Conservation (phyloP, 2,797 vertebrate species). For the Lerista edwardsae region DNA sequence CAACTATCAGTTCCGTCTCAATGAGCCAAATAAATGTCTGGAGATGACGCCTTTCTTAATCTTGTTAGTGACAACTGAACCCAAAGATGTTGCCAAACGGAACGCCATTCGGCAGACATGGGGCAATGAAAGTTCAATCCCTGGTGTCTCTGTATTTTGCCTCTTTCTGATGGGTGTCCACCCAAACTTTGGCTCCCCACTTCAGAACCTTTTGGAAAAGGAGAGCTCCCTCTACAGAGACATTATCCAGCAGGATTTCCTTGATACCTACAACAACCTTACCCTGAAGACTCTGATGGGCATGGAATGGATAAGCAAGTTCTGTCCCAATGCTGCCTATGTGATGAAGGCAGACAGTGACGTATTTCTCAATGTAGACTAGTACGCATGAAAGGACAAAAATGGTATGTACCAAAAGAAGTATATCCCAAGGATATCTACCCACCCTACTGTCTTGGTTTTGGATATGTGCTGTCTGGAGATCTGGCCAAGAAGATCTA, state of each 20-base stretch:
- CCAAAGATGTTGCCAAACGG: slow-evolving; percentile 37
- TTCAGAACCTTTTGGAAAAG: background rate
- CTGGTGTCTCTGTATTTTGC: slow-evolving; percentile 65
- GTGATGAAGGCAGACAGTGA: slow-evolving; percentile 81
- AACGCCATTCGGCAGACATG: slow-evolving; percentile 79
- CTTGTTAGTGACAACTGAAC: slow-evolving; percentile 74
- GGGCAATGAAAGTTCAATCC: slow-evolving; percentile 74
- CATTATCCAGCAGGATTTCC: slow-evolving; percentile 80
- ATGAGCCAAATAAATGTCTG: slow-evolving; percentile 72
- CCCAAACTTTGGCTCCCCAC: background rate
- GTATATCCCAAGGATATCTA: slow-evolving; percentile 69
- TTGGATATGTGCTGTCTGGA: slow-evolving; percentile 81
- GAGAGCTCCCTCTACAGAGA: slow-evolving; percentile 61
- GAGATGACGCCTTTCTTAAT: slow-evolving; percentile 75
- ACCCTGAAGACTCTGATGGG: slow-evolving; percentile 84
- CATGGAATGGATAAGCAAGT: slow-evolving; percentile 77
- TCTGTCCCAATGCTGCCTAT: slow-evolving; percentile 72
- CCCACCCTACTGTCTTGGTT: slow-evolving; percentile 78
- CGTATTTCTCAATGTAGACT: slow-evolving; percentile 81
- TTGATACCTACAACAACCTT: slow-evolving; percentile 80
- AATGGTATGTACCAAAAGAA: slow-evolving; percentile 77
- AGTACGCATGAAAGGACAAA: too few relatives aligned
- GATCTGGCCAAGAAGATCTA: slow-evolving; percentile 73
- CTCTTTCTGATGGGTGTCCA: slow-evolving; percentile 80
- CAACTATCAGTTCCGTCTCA: slow-evolving; percentile 77